phyloP scores from a whole-genome alignment of 2,797 vertebrate genomes.

The Danio kyathit region DNA sequence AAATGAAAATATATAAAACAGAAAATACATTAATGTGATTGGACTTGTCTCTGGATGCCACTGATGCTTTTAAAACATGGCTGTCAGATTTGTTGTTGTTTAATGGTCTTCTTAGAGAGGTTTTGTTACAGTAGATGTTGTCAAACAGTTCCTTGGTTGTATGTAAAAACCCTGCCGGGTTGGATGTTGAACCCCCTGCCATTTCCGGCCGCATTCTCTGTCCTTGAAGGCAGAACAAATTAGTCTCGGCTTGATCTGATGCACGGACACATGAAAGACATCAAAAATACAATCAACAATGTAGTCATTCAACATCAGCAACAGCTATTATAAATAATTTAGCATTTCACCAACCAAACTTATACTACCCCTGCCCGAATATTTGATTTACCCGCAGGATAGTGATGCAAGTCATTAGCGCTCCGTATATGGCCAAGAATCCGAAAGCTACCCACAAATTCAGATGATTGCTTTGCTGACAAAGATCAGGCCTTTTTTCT shows the following conservation, averaged over 20 bases:
- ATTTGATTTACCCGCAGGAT: constrained; percentile 63
- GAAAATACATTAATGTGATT: background rate
- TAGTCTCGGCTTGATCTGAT: constrained; percentile 65
- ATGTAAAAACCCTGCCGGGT: constrained; percentile 34
- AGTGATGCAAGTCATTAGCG: constrained; percentile 57
- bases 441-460: constrained; percentile 46
- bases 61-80: constrained; percentile 11
- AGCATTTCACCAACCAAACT: background rate
- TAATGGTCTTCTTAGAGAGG: background rate
- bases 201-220: constrained; percentile 59
- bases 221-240: constrained; percentile 66
- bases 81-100: background rate
- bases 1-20: background rate
- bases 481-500: accelerated
- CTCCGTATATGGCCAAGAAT: constrained; percentile 51
- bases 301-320: background rate
- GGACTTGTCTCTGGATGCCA: background rate
- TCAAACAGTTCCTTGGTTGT: background rate
- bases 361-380: background rate
- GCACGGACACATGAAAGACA: constrained; percentile 20
- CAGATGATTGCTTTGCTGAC: background rate
- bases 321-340: background rate
- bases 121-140: constrained; percentile 1
- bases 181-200: constrained; percentile 66
- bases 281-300: background rate